Conservation (phyloP, 2,797 vertebrate species). For the Microchirus variegatus region DNA sequence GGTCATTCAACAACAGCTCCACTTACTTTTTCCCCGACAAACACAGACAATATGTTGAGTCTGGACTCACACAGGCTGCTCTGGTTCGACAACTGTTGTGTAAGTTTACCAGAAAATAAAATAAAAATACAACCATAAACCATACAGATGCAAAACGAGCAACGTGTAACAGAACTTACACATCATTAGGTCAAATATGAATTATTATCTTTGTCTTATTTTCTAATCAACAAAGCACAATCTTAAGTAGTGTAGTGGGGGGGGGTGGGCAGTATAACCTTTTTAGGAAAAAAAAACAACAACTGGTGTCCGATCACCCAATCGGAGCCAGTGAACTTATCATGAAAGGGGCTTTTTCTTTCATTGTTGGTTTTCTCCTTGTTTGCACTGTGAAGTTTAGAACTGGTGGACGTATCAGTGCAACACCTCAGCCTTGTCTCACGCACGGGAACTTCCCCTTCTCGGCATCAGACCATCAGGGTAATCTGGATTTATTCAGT, state of each 20-base stretch:
- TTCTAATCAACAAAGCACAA: conserved; percentile 88
- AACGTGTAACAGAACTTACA: conserved; percentile 69
- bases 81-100: conserved; percentile 51
- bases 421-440: conserved; percentile 68
- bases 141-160: conserved; percentile 61
- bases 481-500: conserved; percentile 12
- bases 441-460: conserved; percentile 43
- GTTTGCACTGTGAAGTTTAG: conserved; percentile 85
- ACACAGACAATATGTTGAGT: conserved; percentile 42
- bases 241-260: conserved; percentile 70
- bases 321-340: conserved; percentile 74
- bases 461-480: conserved; percentile 25
- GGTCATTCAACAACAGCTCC: conserved; percentile 55
- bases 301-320: conserved; percentile 55
- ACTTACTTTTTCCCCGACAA: conserved; percentile 60
- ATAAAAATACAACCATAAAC: no score
- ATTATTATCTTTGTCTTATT: conserved; percentile 78
- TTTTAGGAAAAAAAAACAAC: conserved; percentile 55
- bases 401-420: conserved; percentile 72
- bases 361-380: conserved; percentile 78
- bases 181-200: conserved; percentile 72
- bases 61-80: conserved; percentile 59
- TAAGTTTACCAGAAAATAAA: conserved; percentile 62
- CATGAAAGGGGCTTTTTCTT: conserved; percentile 64
- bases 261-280: conserved; percentile 63